phyloP scores from a whole-genome alignment of 2,797 vertebrate genomes.

The Gymnopithys bicolor region DNA sequence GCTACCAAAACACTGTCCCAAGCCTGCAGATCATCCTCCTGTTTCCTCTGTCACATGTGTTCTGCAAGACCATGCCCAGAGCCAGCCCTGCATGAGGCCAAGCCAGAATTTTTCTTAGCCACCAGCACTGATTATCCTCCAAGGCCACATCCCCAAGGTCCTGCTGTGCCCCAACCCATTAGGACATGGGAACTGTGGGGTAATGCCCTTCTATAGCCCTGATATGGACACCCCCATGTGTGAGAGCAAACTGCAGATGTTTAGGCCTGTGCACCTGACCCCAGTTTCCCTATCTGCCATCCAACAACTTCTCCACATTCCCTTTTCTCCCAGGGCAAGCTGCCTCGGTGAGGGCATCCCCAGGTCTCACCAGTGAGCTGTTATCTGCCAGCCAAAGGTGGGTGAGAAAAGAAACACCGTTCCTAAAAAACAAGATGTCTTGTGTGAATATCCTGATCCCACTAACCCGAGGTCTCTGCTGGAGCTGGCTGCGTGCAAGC shows the following conservation, averaged over 20 bases:
- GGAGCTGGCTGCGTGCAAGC: constrained; percentile 79
- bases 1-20: background rate
- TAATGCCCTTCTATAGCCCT: background rate
- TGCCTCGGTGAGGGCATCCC: constrained; percentile 31
- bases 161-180: fast-evolving
- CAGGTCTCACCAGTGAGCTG: constrained; percentile 75
- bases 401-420: constrained; percentile 74
- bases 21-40: background rate
- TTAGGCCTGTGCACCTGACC: background rate
- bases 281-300: background rate
- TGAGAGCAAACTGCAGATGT: background rate
- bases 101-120: background rate
- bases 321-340: background rate
- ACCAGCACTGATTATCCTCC: background rate
- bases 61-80: background rate
- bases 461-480: constrained; percentile 57
- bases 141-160: background rate
- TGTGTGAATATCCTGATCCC: constrained; percentile 81
- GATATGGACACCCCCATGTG: fast-evolving
- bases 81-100: background rate
- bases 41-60: background rate
- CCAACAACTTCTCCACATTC: constrained; percentile 5
- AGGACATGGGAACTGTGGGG: background rate
- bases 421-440: constrained; percentile 77
- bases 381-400: constrained; percentile 83